A percentile compares a stretch with the other conserved stretches of the same genome.
Conservation (phyloP, 2,888 invertebrate genomes). For the Poecilobothrus nobilitatus region DNA sequence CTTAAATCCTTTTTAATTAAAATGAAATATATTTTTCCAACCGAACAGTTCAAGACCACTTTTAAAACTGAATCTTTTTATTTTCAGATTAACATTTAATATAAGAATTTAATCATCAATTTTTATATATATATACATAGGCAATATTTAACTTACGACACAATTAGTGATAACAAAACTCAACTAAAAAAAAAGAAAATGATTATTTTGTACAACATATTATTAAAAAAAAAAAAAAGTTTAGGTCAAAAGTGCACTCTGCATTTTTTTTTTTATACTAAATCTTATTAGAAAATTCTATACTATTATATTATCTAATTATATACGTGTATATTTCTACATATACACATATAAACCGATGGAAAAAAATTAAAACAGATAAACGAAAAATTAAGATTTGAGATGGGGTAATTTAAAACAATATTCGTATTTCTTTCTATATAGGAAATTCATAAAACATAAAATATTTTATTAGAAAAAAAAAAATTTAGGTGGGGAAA, state of each 20-base stretch:
- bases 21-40: background rate
- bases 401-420: too few species aligned
- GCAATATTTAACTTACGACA: background rate
- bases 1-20: too few species aligned
- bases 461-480: too few species aligned
- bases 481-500: too few species aligned
- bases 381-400: too few species aligned
- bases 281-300: too few species aligned
- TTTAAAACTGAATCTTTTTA: conserved; percentile 7
- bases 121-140: background rate
- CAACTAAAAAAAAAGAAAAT: background rate
- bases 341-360: too few species aligned
- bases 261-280: background rate
- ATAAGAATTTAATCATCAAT: background rate
- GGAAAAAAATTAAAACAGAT: too few species aligned
- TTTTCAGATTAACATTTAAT: background rate
- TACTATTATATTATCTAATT: too few species aligned
- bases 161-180: background rate
- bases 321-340: too few species aligned
- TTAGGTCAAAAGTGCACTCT: background rate
- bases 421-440: too few species aligned
- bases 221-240: background rate
- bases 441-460: too few species aligned
- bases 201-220: background rate
- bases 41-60: background rate